Evolutionary conservation across 23 tunicate species (phyloP), one percentile per base, ranked within the genome.

Genomic region (Clavelina lepadiformis): DNA sequence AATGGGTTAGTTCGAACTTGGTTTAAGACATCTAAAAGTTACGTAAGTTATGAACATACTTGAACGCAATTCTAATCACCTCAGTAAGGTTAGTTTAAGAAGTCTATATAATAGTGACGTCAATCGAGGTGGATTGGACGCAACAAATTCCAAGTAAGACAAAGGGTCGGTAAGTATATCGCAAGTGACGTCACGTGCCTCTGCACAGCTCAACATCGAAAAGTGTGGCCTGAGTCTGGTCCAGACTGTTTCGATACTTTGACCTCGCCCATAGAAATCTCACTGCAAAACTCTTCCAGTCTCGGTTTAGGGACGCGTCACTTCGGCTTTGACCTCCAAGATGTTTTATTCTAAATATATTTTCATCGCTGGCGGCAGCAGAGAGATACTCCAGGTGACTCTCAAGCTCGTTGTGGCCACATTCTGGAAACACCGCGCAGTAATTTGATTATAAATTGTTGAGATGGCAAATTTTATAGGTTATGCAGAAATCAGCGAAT

Each of bases 241-340:
- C 25, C 20, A 58, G 31, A 19, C 23, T 25, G 3, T 21, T 30
- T 22, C 35, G 19, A 8, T 54, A 44, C 33, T 78, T 68, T 2
- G 69, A 58, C 13, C 84, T 38, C 15, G 51, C 23, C 75, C 75
- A 78, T 35, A 78, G 46, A 13, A 57, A 33, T 21, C 84, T 54
- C 26, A 78, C 32, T 2, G 56, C 30, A 37, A 68, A 78, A 31
- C 62, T 19, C 11, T 68, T 69, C 75, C 74, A 58, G 41, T 61
- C 49, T n/a, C 38, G 65, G 28, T 35, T 46, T 19, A 44, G 72
- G 4, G 72, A 23, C 28, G 46, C 47, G 19, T 46, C 57, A 11
- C 47, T 57, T 46, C 5, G 18, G 3, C 25, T 8, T 46, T 46
- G 56, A 28, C n/a, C 2, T 22, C 27, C 56, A 22, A 4, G 20